Evolutionary conservation across 2,797 vertebrate species (phyloP), one percentile per base, ranked within the genome.

Genomic region (Tokudaia muenninki): DNA sequence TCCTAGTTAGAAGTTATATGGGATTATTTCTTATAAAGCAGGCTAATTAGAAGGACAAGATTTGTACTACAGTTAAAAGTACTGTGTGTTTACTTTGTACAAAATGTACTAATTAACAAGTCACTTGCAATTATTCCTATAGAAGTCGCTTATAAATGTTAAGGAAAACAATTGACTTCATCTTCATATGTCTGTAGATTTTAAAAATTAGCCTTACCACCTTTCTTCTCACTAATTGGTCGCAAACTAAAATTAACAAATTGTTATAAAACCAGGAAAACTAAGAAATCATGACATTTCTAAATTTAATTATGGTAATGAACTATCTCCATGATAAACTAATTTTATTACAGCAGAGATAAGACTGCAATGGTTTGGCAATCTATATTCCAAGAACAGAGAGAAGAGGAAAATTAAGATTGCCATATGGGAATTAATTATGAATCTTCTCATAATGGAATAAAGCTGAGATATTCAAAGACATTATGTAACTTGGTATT

Each of bases 351-450:
- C 50, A 94, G 31, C 61, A 80, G 55, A 70, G 50, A 67, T 70
- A 81, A 24, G 50, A 93, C 84, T 47, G 22, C 78, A 61, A 17
- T 91, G 11, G 74, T 75, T 92, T 92, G 79, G 55, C 87, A 82
- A 82, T 86, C 80, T 81, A 67, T 93, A 90, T 79, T 91, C 50
- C 31, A 93, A 77, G 78, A 95, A 92, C 10, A 61, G 29, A 47
- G 29, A 41, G 83, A 91, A 94, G 70, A 91, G 50, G 22, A 95
- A 87, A 80, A 86, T 67, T 96, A 92, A 81, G 41, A 96, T 77
- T 94, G 61, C 67, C 55, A 77, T 94, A 78, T 82, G 47, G 50
- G 74, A 96, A 91, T 87, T 95, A 97, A 92, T 95, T 95, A 83
- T 90, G 63, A 90, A 93, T 95, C 26, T 11, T 5, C 44, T 59